These are phyloP conservation scores for Erebia palarica DNA, from an alignment of 2,888 invertebrate species.

Conservation along the genomic window DNA sequence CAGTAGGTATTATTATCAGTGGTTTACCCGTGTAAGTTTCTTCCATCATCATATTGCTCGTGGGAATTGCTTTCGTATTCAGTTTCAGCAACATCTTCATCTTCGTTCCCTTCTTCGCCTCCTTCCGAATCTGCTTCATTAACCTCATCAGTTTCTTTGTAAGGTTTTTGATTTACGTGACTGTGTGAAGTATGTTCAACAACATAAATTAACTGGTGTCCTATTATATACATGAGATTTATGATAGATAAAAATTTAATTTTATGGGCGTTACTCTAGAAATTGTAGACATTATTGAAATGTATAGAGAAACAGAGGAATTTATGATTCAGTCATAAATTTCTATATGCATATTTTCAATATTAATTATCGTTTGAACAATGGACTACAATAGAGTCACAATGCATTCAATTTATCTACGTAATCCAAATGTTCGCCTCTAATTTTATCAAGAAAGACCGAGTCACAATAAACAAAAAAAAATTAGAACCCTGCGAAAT, in stretches of 20 bases:
- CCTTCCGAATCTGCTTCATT: conserved; percentile 46
- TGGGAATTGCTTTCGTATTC: conserved; percentile 56
- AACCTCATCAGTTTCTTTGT: conserved; percentile 29
- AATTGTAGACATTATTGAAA: background rate
- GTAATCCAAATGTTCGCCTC: background rate
- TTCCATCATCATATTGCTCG: conserved; percentile 56
- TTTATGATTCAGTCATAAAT: background rate
- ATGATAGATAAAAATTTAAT: background rate
- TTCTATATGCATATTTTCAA: background rate
- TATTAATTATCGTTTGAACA: background rate
- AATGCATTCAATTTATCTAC: background rate
- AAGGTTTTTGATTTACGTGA: conserved; percentile 39
- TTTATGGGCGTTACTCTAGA: background rate
- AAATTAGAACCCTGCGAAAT: too few species aligned
- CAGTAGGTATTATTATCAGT: background rate
- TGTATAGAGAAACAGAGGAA: background rate
- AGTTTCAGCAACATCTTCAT: conserved; percentile 50
- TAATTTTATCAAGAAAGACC: too few species aligned
- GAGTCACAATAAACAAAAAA: too few species aligned
- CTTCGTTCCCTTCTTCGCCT: conserved; percentile 44
- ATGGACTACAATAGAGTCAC: background rate
- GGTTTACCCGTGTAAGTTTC: conserved; percentile 56
- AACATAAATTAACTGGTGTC: background rate
- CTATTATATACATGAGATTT: background rate
- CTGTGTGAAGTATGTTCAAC: conserved; percentile 39